These are phyloP conservation scores for Stomorhina lunata DNA, from an alignment of 2,888 invertebrate genomes.

Conservation along the genomic window DNA sequence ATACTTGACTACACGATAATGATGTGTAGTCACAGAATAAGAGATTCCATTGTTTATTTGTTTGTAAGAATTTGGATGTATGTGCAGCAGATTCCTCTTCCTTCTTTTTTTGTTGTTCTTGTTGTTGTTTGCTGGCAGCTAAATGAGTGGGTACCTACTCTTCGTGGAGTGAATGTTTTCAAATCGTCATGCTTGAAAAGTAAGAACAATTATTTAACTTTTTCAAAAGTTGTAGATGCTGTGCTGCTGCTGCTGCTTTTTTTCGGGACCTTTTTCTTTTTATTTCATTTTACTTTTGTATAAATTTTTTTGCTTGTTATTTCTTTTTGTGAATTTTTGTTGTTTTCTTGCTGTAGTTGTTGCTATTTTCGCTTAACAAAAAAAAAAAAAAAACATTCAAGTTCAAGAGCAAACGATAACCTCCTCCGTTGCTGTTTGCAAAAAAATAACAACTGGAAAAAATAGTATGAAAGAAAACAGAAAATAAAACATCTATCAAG, in stretches of 20 bases:
- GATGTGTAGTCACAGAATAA: too few species aligned
- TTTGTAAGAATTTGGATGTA: neutral
- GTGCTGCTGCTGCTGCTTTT: neutral
- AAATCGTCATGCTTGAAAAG: conserved; percentile 52
- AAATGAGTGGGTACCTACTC: neutral
- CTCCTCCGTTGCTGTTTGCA: conserved; percentile 70
- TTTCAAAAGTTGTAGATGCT: conserved; percentile 32
- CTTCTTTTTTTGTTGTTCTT: neutral
- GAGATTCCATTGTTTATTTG: conserved; percentile 12
- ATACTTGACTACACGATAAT: conserved; percentile 47
- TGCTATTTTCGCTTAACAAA: conserved; percentile 39
- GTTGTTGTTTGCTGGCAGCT: too few species aligned
- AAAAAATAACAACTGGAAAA: conserved; percentile 67
- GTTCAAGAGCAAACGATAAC: conserved; percentile 76
- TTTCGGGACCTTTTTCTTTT: neutral
- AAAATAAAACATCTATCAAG: conserved; percentile 6
- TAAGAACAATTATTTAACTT: conserved; percentile 56
- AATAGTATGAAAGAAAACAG: conserved; percentile 4
- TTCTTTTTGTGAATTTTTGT: conserved; percentile 56
- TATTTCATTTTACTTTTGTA: neutral
- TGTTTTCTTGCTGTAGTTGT: conserved; percentile 36
- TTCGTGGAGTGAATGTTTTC: neutral
- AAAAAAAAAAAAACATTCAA: conserved; percentile 71
- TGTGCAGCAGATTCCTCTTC: neutral
- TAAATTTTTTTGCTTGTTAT: conserved; percentile 28